Conservation (phyloP, 2,797 vertebrate species). For the Amphiprion clarkii region DNA sequence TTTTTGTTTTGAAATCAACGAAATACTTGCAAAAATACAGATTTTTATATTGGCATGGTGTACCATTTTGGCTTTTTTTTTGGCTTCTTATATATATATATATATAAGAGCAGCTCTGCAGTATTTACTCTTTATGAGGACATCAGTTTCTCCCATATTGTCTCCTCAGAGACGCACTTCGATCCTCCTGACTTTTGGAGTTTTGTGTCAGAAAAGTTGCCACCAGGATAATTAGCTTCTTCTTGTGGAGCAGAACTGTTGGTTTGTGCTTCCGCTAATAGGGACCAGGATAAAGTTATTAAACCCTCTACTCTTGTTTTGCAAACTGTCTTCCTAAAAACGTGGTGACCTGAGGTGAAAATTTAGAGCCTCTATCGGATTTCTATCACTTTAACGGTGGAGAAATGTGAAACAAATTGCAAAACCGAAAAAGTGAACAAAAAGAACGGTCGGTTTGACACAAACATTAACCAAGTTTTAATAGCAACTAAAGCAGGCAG, state of each 20-base stretch:
- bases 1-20: too few species aligned
- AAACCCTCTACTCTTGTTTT: too few species aligned
- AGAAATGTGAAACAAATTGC: neutral
- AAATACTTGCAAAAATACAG: too few species aligned
- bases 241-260: neutral
- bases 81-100: too few species aligned
- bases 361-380: too few species aligned
- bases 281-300: neutral
- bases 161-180: neutral
- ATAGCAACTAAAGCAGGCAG: constrained; percentile 20
- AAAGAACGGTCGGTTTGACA: constrained; percentile 5
- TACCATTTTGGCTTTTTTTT: too few species aligned
- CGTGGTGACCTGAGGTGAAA: neutral
- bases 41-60: too few species aligned
- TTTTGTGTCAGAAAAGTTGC: neutral
- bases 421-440: constrained; percentile 21
- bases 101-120: too few species aligned
- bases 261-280: neutral
- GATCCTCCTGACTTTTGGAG: neutral
- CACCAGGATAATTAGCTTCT: neutral
- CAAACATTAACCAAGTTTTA: constrained; percentile 45
- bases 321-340: neutral
- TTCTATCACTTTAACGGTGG: too few species aligned
- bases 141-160: neutral
- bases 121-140: neutral